Base-by-base conservation (phyloP, 2,888 invertebrate species). In the Bombylius discolor region DNA sequence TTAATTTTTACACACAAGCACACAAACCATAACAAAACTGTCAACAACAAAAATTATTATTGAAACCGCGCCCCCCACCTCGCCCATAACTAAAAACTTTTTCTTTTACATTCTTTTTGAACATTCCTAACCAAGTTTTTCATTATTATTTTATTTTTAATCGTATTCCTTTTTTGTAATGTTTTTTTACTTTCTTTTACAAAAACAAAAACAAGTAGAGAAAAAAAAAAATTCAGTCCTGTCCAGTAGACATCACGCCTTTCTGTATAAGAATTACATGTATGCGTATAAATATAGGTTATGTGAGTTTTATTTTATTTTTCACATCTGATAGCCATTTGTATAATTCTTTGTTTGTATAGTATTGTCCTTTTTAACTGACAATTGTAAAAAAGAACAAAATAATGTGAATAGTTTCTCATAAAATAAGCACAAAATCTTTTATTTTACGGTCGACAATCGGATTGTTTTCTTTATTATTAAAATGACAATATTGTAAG, bases 211-310 rank as follows among this genome's bases (percentile, higher is more conserved):
- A 23, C 23, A 23, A 23, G 23, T 23, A 23, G 23, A 23, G 23
- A 23, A 23, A 23, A 3, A 23, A 42, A 7, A 4, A 42, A 11
- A 42, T 11, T 42, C 11, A 11, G 39, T 42, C 11, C 9, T 42
- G 39, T 5, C 49, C 54, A 54, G 49, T 54, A 54, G 46, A 49
- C 54, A 51, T 50, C 55, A 55, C 55, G 51, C 51, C 55, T 51
- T 51, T 33, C 42, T 55, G 47, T 47, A 44, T 14, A 39, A 13
- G 11, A 42, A 11, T 23, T 23, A 23, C 23, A 23, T 23, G 49
- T 49, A 45, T 54, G 54, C 45, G 49, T 13, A 34, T 23, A 8
- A 47, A 52, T 23, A 31, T 13, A 13, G 14, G 39, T 13, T 42
- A 44, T 48, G 36, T 47, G 47, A 36, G 53, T 53, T 36, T 36